Evolutionary conservation across 2,888 invertebrate genomes (phyloP).

Genomic region (Pyrrhosoma nymphula): DNA sequence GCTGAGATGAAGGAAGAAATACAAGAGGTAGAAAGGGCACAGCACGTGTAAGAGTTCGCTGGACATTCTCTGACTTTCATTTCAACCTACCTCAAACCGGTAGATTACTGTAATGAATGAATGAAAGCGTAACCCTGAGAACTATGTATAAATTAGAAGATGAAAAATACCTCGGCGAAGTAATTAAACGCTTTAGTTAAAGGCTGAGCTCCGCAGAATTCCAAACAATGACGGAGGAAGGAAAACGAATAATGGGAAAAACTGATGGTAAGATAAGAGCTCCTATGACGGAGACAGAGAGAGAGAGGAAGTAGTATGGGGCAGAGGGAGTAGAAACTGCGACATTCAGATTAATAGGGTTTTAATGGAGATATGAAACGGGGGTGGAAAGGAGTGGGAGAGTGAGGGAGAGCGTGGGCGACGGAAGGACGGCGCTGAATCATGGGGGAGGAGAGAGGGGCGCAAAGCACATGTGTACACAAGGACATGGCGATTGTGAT

Average conservation of each 20-base stretch:
- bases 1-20: too few species aligned
- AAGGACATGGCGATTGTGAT: slow-evolving; percentile 63
- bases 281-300: neutral
- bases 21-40: too few species aligned
- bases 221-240: neutral
- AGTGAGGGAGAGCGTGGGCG: neutral
- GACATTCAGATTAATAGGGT: slow-evolving; percentile 48
- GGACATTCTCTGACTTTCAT: too few species aligned
- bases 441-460: neutral
- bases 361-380: slow-evolving; percentile 26
- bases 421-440: slow-evolving; percentile 30
- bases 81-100: too few species aligned
- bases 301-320: neutral
- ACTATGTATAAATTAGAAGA: too few species aligned
- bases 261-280: neutral
- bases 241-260: neutral
- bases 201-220: neutral
- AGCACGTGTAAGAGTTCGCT: too few species aligned
- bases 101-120: too few species aligned
- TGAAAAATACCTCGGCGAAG: too few species aligned
- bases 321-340: neutral
- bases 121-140: too few species aligned
- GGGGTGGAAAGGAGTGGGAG: neutral
- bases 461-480: slow-evolving; percentile 58
- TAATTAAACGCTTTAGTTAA: too few species aligned